Evolutionary conservation across 2,797 vertebrate species (phyloP).

Genomic region (Knipowitschia caucasica): DNA sequence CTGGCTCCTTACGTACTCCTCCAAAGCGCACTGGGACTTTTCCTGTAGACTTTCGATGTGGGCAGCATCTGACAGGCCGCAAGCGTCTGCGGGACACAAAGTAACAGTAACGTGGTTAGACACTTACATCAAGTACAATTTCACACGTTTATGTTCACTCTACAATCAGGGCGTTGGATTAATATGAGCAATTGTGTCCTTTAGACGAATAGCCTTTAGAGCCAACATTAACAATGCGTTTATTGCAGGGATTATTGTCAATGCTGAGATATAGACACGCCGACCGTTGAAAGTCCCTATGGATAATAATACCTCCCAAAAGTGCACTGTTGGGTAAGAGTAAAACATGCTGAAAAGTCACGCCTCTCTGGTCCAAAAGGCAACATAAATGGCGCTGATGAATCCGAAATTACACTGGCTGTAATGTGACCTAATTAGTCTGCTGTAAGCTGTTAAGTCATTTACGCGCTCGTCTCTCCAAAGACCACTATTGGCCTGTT

Average conservation of each 20-base stretch:
- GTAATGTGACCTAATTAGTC: conserved; percentile 80
- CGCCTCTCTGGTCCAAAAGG: conserved; percentile 61
- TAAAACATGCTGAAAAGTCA: conserved; percentile 45
- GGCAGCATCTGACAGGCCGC: conserved; percentile 95
- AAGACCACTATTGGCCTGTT: conserved; percentile 70
- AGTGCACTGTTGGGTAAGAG: conserved; percentile 21
- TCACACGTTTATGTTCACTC: neutral
- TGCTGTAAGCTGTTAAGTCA: conserved; percentile 74
- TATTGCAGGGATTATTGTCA: conserved; percentile 73
- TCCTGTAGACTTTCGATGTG: conserved; percentile 98
- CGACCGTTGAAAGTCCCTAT: conserved; percentile 45
- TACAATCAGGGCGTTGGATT: neutral
- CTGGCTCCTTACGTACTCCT: conserved; percentile 97
- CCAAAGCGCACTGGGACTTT: conserved; percentile 96
- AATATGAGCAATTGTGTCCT: neutral
- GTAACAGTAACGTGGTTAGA: conserved; percentile 40
- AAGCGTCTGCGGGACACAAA: conserved; percentile 82
- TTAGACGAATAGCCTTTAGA: conserved; percentile 19
- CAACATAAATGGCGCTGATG: conserved; percentile 72
- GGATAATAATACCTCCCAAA: conserved; percentile 52
- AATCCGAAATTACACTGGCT: conserved; percentile 73
- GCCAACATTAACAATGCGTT: conserved; percentile 12
- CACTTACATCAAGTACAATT: neutral
- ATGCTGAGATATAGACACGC: conserved; percentile 72
- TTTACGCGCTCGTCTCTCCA: conserved; percentile 67